Percentiles rank a stretch among this genome's conserved stretches.
Conservation (phyloP, 37 sponge, comb jelly and placozoan species). For the Dysidea cf. avara region DNA sequence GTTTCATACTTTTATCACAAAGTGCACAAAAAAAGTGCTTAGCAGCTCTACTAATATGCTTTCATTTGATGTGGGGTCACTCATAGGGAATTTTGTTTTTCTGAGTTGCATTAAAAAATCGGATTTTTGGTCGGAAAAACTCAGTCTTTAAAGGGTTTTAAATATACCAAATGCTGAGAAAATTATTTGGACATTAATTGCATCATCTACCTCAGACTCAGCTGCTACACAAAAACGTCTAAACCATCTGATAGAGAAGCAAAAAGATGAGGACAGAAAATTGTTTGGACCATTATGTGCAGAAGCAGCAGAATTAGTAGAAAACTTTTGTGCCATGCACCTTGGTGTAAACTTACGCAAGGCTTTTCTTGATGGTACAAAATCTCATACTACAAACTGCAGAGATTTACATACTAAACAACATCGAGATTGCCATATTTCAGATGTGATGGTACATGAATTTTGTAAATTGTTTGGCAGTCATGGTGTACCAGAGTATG, state of each 20-base stretch:
- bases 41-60: too few species aligned
- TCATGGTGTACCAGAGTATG: constrained; percentile 52
- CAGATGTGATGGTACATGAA: constrained; percentile 36
- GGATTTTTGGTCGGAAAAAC: too few species aligned
- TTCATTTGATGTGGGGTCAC: too few species aligned
- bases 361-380: constrained; percentile 28
- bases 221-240: constrained; percentile 40
- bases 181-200: constrained; percentile 38
- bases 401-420: background rate
- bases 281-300: constrained; percentile 20
- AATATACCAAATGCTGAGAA: constrained; percentile 28
- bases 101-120: too few species aligned
- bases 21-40: too few species aligned
- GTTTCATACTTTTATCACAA: too few species aligned
- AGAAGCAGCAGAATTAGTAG: constrained; percentile 29
- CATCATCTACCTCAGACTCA: constrained; percentile 30
- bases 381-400: constrained; percentile 8
- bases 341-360: constrained; percentile 59
- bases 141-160: too few species aligned
- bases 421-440: background rate
- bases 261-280: constrained; percentile 6
- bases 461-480: constrained; percentile 44
- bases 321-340: constrained; percentile 65
- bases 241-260: constrained; percentile 30
- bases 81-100: too few species aligned